phyloP scores from a whole-genome alignment of 2,113 vertebrate species.

The Pheucticus melanocephalus region DNA sequence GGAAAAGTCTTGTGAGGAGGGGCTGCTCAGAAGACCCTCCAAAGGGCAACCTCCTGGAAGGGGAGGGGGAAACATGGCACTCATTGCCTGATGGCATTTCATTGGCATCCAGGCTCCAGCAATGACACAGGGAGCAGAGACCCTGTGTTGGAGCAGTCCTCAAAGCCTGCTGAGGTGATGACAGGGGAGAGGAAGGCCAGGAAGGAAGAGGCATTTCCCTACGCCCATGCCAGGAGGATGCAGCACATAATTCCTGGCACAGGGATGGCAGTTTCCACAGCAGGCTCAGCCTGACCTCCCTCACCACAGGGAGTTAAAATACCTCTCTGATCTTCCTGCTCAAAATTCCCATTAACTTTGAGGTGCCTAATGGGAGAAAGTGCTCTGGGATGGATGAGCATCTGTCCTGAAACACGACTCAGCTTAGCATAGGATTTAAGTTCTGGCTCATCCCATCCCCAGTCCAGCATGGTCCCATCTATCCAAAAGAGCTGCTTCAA shows the following conservation, averaged over 20 bases:
- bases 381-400: accelerated
- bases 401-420: accelerated
- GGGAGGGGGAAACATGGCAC: accelerated
- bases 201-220: not conserved
- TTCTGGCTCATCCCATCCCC: not conserved
- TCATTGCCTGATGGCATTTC: not conserved
- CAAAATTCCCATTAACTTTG: accelerated
- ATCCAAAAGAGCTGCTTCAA: not conserved
- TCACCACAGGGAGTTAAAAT: not conserved
- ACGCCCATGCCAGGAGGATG: not conserved
- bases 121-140: accelerated
- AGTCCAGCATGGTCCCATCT: not conserved
- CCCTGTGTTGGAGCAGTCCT: not conserved
- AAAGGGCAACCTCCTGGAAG: not conserved
- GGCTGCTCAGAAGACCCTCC: not conserved
- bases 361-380: not conserved
- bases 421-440: not conserved
- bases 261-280: not conserved
- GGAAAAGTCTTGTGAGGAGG: not conserved
- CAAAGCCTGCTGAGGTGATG: not conserved
- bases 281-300: not conserved
- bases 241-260: not conserved
- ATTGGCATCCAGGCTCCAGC: not conserved
- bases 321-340: not conserved
- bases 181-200: not conserved